phyloP scores from a whole-genome alignment of 1,140 invertebrate species.

The Littorina saxatilis region DNA sequence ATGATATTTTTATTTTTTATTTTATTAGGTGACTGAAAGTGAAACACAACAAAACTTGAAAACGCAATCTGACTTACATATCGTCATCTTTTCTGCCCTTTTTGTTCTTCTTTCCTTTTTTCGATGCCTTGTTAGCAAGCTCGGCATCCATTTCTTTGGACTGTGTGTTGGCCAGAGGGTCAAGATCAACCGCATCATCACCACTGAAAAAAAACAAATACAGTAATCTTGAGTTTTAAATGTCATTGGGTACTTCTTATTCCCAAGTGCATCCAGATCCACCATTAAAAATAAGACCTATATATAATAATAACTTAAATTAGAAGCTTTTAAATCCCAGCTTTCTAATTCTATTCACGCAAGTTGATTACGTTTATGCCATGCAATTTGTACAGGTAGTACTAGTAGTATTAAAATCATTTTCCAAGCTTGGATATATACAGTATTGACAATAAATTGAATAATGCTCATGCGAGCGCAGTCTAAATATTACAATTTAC shows the following conservation, averaged over 20 bases:
- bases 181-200: conserved; percentile 30
- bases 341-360: background rate
- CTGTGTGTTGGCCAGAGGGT: conserved; percentile 15
- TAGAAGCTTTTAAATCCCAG: background rate
- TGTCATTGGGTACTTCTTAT: background rate
- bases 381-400: background rate
- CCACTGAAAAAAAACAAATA: background rate
- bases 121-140: conserved; percentile 28
- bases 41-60: no score
- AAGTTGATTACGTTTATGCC: background rate
- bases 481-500: no score
- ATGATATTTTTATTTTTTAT: no score
- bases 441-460: no score
- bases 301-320: background rate
- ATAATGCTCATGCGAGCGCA: no score
- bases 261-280: no score
- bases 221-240: background rate
- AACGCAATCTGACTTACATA: conserved; percentile 56
- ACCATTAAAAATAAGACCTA: background rate
- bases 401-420: no score
- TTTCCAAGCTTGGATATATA: no score
- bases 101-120: conserved; percentile 49
- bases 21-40: no score
- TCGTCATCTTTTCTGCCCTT: conserved; percentile 53
- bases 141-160: conserved; percentile 20